Evolutionary conservation across 2,797 vertebrate species (phyloP), one percentile per base, ranked within the genome.

Genomic region (Allobates femoralis): DNA sequence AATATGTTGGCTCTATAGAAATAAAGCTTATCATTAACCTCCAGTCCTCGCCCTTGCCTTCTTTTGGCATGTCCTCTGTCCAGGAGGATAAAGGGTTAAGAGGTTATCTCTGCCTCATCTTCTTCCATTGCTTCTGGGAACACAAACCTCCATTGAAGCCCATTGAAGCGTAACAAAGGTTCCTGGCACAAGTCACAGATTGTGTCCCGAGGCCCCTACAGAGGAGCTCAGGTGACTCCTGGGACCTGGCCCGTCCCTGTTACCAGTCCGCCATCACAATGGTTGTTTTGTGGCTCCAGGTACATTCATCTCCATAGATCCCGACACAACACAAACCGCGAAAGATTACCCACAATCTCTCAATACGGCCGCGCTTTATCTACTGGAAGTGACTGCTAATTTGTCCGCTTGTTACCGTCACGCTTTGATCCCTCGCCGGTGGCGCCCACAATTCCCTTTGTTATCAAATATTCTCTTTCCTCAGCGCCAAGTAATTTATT

Each of bases 171-270:
- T 60, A 19, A 10, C 26, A 19, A 19, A 15, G 19, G 23, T 79
- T 58, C 53, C 76, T 79, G 76, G 76, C 55, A 60, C 55, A n/a
- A 19, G 34, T 60, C 19, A 60, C 55, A 79, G 32, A 60, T 58
- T n/a, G 55, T 34, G 8, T 3, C 30, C 76, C 11, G 55, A 18
- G 76, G 76, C 8, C 30, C 55, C 23, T 41, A 73, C 69, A 12
- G 34, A 5, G 32, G 32, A 14, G 23, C 76, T 79, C 76, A 60
- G 32, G 55, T 79, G 55, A 79, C 55, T n/a, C 23, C 11, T 23
- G 1, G 12, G 18, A 3, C 26, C 23, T 37, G 76, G 76, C 55
- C 37, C 30, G 16, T n/a, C 8, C n/a, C 69, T 0, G 18, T 58
- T 12, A 34, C 34, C 76, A 23, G 21, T 21, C 6, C 21, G n/a